phyloP scores from a whole-genome alignment of 2,113 vertebrate genomes.

The Aythya baeri region DNA sequence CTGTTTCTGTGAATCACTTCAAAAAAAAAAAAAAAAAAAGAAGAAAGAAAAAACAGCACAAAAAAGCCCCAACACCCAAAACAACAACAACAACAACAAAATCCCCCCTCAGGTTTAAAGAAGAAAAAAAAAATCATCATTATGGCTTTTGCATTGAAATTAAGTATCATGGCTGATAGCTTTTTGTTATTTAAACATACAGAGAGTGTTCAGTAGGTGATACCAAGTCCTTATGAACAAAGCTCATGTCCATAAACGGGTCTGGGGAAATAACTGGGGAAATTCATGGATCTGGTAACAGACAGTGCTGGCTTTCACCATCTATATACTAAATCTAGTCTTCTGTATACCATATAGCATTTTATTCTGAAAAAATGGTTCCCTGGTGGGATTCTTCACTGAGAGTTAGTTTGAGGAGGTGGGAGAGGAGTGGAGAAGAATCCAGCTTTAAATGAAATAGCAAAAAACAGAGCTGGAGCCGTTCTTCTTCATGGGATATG shows the following conservation, averaged over 20 bases:
- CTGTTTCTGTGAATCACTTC: neutral
- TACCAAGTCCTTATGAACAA: neutral
- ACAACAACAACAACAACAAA: too few relatives aligned
- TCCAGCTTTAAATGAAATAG: neutral
- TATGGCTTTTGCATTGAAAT: neutral
- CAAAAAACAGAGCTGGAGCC: neutral
- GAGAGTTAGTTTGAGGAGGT: neutral
- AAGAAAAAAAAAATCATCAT: neutral
- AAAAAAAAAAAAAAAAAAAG: neutral
- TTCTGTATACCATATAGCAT: neutral
- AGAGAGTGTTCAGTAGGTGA: neutral
- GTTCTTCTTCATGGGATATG: rapidly evolving
- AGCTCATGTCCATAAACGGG: neutral
- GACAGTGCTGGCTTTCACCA: neutral
- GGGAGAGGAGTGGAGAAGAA: neutral
- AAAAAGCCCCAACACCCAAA: too few relatives aligned
- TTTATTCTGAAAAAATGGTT: neutral
- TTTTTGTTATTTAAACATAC: neutral
- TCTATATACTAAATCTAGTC: neutral
- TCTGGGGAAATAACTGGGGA: neutral
- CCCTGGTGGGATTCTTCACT: neutral
- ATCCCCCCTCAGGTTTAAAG: neutral
- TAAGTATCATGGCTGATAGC: neutral
- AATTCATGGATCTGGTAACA: neutral
- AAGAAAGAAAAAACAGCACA: neutral